phyloP scores from a whole-genome alignment of 1,140 invertebrate genomes.

The Bombus confusus region DNA sequence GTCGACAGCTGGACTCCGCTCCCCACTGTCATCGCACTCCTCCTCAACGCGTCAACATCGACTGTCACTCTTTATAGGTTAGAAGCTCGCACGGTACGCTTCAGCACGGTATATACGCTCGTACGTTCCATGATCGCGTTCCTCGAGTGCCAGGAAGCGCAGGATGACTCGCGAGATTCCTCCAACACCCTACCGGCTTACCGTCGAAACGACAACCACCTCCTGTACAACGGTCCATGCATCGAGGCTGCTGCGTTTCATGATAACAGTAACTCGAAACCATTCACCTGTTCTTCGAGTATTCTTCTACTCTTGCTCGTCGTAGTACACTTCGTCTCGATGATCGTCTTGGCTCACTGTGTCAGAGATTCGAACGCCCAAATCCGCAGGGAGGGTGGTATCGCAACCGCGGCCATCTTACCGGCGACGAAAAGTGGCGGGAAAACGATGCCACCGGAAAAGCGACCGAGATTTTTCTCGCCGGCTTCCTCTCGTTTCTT shows the following conservation, averaged over 20 bases:
- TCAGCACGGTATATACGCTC: neutral
- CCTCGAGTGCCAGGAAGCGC: neutral
- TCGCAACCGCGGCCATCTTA: constrained; percentile 42
- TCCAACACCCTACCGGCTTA: neutral
- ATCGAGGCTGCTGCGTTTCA: neutral
- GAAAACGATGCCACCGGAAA: constrained; percentile 30
- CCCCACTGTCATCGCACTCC: constrained; percentile 26
- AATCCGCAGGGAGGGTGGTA: neutral
- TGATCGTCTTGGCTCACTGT: neutral
- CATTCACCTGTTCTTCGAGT: neutral
- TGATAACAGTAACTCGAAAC: neutral
- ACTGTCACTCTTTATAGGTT: constrained; percentile 19
- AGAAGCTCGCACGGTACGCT: neutral
- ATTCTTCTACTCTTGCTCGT: neutral
- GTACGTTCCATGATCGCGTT: constrained; percentile 32
- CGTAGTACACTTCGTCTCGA: neutral
- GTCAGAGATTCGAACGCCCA: constrained; percentile 4
- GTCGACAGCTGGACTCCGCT: neutral
- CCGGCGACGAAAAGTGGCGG: constrained; percentile 37
- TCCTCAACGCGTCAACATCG: neutral
- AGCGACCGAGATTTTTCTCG: neutral
- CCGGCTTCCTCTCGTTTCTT: neutral
- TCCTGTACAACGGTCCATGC: neutral
- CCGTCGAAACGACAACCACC: neutral
- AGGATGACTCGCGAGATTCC: constrained; percentile 4